A percentile compares a stretch with the other conserved stretches of the same genome.
These are phyloP conservation scores for Aphelocoma californica DNA, from an alignment of 2,797 vertebrate species.

Conservation along the genomic window DNA sequence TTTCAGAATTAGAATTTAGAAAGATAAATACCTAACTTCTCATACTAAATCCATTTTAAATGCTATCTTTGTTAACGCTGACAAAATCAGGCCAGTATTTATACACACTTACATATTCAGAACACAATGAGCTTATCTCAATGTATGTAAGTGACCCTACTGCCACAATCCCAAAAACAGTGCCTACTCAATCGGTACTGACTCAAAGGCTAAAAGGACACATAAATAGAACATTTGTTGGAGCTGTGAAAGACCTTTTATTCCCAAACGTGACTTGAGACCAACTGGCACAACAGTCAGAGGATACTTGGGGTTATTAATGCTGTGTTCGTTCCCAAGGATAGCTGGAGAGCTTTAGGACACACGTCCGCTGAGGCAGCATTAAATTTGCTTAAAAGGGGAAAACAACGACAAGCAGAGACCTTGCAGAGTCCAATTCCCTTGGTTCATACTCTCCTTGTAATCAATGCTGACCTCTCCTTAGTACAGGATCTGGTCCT, in stretches of 20 bases:
- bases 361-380: background rate
- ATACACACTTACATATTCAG: background rate
- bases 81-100: background rate
- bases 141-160: background rate
- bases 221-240: background rate
- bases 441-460: background rate
- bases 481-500: background rate
- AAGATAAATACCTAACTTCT: background rate
- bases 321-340: background rate
- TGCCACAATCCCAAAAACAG: background rate
- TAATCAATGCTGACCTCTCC: background rate
- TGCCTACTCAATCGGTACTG: background rate
- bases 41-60: background rate
- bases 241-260: background rate
- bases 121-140: background rate
- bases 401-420: background rate
- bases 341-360: background rate
- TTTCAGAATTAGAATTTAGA: background rate
- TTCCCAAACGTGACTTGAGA: background rate
- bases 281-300: background rate
- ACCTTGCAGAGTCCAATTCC: background rate
- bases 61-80: background rate
- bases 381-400: slow-evolving; percentile 38
- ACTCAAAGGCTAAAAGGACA: background rate
- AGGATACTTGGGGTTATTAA: background rate